These are phyloP conservation scores for Distichodus sexfasciatus DNA, from an alignment of 2,797 vertebrate genomes.

Conservation along the genomic window DNA sequence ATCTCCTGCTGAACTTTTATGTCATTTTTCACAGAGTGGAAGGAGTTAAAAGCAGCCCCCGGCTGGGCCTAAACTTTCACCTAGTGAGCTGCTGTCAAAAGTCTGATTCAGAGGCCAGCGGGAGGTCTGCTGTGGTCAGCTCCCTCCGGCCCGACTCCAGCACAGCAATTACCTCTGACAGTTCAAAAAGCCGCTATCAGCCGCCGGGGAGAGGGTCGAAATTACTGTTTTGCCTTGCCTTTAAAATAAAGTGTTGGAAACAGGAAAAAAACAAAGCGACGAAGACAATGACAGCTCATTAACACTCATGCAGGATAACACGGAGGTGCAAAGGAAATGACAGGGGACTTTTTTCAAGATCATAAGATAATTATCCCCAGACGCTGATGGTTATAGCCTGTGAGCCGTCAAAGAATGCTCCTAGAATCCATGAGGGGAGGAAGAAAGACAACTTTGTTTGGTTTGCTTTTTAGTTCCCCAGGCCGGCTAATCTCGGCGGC, in stretches of 20 bases:
- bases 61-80: not conserved
- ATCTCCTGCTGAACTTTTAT: too few species aligned
- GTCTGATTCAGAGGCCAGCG: not conserved
- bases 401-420: not conserved
- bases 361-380: slow-evolving; percentile 17
- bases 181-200: slow-evolving; percentile 11
- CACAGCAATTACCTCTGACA: slow-evolving; percentile 18
- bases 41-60: not conserved
- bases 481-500: not conserved
- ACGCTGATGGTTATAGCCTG: slow-evolving; percentile 12
- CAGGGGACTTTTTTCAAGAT: not conserved
- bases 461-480: not conserved
- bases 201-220: not conserved
- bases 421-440: not conserved
- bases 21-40: not conserved
- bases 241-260: not conserved
- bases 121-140: not conserved
- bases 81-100: not conserved
- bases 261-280: not conserved
- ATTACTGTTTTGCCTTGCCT: not conserved
- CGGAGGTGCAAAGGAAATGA: slow-evolving; percentile 1
- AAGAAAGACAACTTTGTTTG: not conserved
- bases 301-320: slow-evolving; percentile 4
- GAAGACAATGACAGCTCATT: slow-evolving; percentile 25
- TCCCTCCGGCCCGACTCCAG: not conserved